A percentile compares a stretch with the other conserved stretches of the same genome.
Conservation (phyloP, 2,888 invertebrate species). For the Rhimphoctona megacephalus region DNA sequence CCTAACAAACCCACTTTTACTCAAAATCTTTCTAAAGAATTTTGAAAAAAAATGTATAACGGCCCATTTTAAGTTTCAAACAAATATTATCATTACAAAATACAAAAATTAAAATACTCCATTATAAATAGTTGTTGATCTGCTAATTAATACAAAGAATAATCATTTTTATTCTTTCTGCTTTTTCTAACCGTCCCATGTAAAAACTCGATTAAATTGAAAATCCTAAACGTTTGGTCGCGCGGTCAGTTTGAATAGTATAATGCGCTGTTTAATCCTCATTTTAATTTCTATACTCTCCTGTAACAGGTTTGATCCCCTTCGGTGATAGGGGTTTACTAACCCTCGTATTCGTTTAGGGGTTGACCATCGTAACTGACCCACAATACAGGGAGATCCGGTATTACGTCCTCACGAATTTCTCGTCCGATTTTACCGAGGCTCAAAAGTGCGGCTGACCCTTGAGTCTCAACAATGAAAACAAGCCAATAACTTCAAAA, state of each 20-base stretch:
- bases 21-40: too few relatives aligned
- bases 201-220: slow-evolving; percentile 63
- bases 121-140: neutral
- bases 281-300: slow-evolving; percentile 72
- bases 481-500: neutral
- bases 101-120: neutral
- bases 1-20: too few relatives aligned
- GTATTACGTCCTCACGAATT: slow-evolving; percentile 50
- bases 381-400: slow-evolving; percentile 65
- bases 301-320: slow-evolving; percentile 76
- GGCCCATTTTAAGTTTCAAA: too few relatives aligned
- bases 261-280: slow-evolving; percentile 69
- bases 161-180: neutral
- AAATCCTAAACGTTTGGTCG: slow-evolving; percentile 51
- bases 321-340: slow-evolving; percentile 71
- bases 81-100: too few relatives aligned
- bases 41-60: too few relatives aligned
- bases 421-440: slow-evolving; percentile 12
- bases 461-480: neutral
- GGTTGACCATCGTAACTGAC: slow-evolving; percentile 71
- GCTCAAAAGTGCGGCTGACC: neutral
- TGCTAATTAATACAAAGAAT: neutral
- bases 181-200: slow-evolving; percentile 6
- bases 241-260: slow-evolving; percentile 48
- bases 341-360: slow-evolving; percentile 67